Conservation (phyloP, 2,797 vertebrate species). For the Dryobates pubescens region DNA sequence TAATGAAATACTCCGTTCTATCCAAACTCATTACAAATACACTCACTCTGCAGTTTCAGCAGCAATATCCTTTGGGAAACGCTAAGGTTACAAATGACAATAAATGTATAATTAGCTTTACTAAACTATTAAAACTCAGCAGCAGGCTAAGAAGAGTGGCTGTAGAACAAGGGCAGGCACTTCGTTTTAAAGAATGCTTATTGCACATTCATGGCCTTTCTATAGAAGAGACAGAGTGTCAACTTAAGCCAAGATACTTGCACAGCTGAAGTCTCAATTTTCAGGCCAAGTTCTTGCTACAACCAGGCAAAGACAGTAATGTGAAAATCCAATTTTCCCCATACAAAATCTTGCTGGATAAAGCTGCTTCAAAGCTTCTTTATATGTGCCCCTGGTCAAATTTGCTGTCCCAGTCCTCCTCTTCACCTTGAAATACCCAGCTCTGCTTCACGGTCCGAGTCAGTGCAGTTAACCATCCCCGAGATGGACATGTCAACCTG, state of each 20-base stretch:
- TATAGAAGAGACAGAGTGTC: not conserved
- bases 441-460: not conserved
- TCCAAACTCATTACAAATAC: not conserved
- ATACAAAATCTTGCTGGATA: not conserved
- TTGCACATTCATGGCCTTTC: not conserved
- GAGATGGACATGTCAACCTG: not conserved
- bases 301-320: not conserved
- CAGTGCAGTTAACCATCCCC: not conserved
- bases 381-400: not conserved
- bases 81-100: not conserved
- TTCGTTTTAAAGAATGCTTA: not conserved
- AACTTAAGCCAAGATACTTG: not conserved
- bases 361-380: not conserved
- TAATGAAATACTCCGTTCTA: not conserved
- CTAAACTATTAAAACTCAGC: not conserved
- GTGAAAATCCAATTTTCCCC: not conserved
- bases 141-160: not conserved
- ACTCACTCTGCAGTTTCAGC: constrained; percentile 1
- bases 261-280: not conserved
- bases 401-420: not conserved
- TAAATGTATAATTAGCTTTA: not conserved
- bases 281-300: not conserved
- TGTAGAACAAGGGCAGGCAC: not conserved
- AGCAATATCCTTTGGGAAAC: constrained; percentile 11
- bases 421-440: not conserved